These are phyloP conservation scores for Tetramorium simillimum DNA, from an alignment of 1,140 invertebrate genomes.

Conservation along the genomic window DNA sequence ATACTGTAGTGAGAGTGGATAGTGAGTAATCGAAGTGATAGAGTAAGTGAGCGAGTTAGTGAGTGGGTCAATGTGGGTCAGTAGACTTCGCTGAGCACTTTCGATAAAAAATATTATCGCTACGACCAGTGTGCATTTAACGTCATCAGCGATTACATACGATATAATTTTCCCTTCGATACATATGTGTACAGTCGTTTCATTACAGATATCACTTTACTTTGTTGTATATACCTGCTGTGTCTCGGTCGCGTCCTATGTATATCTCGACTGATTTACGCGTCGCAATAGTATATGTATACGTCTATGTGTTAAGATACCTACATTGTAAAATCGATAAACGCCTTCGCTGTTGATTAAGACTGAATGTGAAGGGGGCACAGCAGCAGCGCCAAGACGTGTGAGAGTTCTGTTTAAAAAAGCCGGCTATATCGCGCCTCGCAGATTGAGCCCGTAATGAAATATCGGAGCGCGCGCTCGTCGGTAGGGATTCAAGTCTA, in stretches of 20 bases:
- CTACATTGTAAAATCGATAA: conserved; percentile 45
- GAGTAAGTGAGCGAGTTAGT: conserved; percentile 70
- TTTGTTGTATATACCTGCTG: not conserved
- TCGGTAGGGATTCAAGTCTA: not conserved
- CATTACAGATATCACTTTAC: conserved; percentile 47
- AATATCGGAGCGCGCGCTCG: conserved; percentile 9
- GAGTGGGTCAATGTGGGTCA: conserved; percentile 42
- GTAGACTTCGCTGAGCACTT: conserved; percentile 79
- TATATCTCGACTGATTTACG: conserved; percentile 35
- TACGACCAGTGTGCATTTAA: conserved; percentile 55
- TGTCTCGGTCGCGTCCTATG: not conserved
- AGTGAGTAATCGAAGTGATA: conserved; percentile 69
- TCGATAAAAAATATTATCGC: conserved; percentile 79
- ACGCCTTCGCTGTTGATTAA: conserved; percentile 38
- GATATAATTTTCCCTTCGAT: conserved; percentile 22
- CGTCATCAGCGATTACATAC: conserved; percentile 44
- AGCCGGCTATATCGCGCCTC: not conserved
- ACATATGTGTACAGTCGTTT: conserved; percentile 53
- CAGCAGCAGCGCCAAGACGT: conserved; percentile 9
- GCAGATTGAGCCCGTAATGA: conserved; percentile 10
- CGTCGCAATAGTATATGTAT: conserved; percentile 38
- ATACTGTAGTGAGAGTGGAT: conserved; percentile 75
- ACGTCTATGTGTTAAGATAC: conserved; percentile 24
- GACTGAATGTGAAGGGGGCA: conserved; percentile 10
- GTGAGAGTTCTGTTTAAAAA: conserved; percentile 18